A percentile compares a stretch with the other conserved stretches of the same genome.
These are phyloP conservation scores for Nematostella vectensis DNA, from an alignment of 92 coral and sea anemone species.

Conservation along the genomic window DNA sequence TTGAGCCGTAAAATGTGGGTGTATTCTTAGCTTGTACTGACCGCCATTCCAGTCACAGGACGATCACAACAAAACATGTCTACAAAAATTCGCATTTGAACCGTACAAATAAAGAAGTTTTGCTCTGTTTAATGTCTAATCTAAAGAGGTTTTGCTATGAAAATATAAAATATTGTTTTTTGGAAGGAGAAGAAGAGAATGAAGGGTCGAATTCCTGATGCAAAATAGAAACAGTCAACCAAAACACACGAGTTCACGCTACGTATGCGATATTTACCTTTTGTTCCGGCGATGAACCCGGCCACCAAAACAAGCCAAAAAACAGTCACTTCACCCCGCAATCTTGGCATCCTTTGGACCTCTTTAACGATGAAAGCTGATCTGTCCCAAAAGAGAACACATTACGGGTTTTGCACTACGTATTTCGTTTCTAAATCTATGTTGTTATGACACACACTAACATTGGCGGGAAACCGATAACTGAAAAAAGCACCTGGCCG, in stretches of 20 bases:
- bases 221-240: conserved; percentile 11
- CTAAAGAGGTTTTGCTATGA: too few relatives aligned
- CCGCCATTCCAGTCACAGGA: not conserved
- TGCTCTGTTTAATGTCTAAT: too few relatives aligned
- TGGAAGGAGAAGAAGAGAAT: not conserved
- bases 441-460: conserved; percentile 3
- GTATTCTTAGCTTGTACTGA: not conserved
- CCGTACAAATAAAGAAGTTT: too few relatives aligned
- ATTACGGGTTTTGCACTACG: not conserved
- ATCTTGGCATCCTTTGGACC: conserved; percentile 18
- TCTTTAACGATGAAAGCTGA: conserved; percentile 12
- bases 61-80: too few relatives aligned
- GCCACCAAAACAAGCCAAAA: conserved; percentile 26
- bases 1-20: not conserved
- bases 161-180: not conserved
- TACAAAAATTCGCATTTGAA: not conserved
- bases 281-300: conserved; percentile 45
- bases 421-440: not conserved
- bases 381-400: conserved; percentile 15
- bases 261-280: conserved; percentile 64
- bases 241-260: conserved; percentile 30
- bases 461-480: conserved; percentile 2
- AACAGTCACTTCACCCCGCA: conserved; percentile 19
- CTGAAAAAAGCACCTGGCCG: conserved; percentile 6
- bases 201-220: conserved; percentile 4